Base-by-base conservation (phyloP, 2,113 vertebrate genomes). In the Mus spicilegus region DNA sequence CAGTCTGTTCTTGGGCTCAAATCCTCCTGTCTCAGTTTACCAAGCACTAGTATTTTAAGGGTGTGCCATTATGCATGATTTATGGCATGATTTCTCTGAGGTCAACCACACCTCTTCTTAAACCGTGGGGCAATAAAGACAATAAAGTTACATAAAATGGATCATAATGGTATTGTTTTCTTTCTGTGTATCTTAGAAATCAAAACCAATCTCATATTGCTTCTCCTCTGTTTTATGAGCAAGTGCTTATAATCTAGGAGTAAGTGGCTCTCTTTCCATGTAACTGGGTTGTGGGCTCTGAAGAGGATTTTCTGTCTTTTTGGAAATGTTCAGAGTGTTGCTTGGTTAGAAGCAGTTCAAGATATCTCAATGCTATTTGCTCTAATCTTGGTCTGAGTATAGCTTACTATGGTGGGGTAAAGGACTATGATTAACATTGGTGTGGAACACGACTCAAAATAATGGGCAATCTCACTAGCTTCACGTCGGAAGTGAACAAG, bases 161-260 rank as follows among this genome's bases (percentile, higher is more conserved):
- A 56, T 95, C 30, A 75, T 12, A 20, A 33, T 70, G 30, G 24
- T 81, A 61, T 30, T 46, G 73, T 13, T 87, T 93, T 95, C 58
- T 93, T 63, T 86, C 76, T 26, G n/a, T 80, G 6, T 88, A 42
- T 67, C 65, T 91, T 69, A 56, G 72, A 89, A 81, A 77, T 56
- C 39, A 6, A 91, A 94, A 89, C 30, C n/a, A 30, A 65, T 26
- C 2, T 72, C 42, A 42, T 54, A 89, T 67, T 39, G 51, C 3
- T 76, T 87, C 19, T 87, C 19, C 17, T 90, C 30, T 90, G 36
- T 77, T 91, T 78, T 30, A 93, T 82, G 76, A 87, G n/a, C 58
- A 51, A 91, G 26, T 36, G 26, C 36, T 81, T 81, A 24, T 75
- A 95, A n/a, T 67, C 92, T 30, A 93, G 88, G 54, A 11, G n/a